Evolutionary conservation across 2,888 invertebrate species (phyloP), one percentile per base, ranked within the genome.

Genomic region (Liposcelis brunnea): DNA sequence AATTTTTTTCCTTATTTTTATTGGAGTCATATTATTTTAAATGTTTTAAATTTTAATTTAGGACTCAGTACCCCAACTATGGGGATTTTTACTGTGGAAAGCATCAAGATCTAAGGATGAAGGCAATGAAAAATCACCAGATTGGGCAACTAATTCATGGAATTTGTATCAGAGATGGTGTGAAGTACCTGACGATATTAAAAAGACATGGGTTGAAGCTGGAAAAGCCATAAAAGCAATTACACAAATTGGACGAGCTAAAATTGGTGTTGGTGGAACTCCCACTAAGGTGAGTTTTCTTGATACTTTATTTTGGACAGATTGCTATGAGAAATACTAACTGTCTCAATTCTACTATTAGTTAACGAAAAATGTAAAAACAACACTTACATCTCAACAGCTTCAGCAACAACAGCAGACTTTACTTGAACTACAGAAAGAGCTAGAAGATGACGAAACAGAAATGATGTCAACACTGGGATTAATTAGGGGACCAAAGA

Each of bases 71-170:
- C 77, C 84, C 7, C 81, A 84, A 64, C 80, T 85, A 8, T 85
- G 86, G 85, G 85, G 82, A 33, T 86, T 84, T 58, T 66, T 82
- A 3, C 59, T 86, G 35, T 86, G 85, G 85, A 86, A 86, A 57
- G 71, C 70, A 47, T 69, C 72, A 8, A 72, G 75, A 53, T 56
- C 68, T 33, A 61, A 61, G 54, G 58, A 50, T 10, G 42, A 21
- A 42, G 57, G 61, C 57, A 57, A 34, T 32, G n/a, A 15, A 14
- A n/a, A n/a, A n/a, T n/a, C n/a, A n/a, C n/a, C 18, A 21, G 42
- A 44, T 7, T 43, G 7, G 7, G 4, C 15, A 14, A 5, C 15
- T n/a, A 40, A n/a, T 5, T 79, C 83, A 5, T 86, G 86, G 86
- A 74, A 77, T 50, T 65, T 85, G 8, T 86, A 85, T 60, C 83